phyloP scores from a whole-genome alignment of 2,888 invertebrate species.

The Lordiphosa fenestrarum region DNA sequence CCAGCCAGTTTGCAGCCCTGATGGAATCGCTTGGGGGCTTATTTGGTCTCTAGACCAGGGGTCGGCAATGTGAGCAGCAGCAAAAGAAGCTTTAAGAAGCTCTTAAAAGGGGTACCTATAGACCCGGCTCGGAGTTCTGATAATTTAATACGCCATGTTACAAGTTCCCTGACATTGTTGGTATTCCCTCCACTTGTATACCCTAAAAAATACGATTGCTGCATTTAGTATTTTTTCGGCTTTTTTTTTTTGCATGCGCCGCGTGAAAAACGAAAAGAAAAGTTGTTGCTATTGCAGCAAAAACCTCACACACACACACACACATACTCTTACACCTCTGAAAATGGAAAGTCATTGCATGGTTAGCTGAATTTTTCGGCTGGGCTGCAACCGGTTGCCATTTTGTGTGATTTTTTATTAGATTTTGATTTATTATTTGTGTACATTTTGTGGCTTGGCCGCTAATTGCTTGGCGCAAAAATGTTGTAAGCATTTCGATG shows the following conservation, averaged over 20 bases:
- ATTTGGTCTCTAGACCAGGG: too few relatives aligned
- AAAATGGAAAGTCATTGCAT: conserved; percentile 74
- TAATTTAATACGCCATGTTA: neutral
- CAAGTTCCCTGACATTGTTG: neutral
- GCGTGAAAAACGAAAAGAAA: conserved; percentile 68
- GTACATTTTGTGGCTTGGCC: conserved; percentile 32
- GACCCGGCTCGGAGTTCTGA: too few relatives aligned
- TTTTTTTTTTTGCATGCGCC: conserved; percentile 33
- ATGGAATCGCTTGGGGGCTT: too few relatives aligned
- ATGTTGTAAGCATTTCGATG: conserved; percentile 19
- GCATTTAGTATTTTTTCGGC: conserved; percentile 16
- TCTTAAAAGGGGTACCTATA: too few relatives aligned
- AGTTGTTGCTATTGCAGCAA: conserved; percentile 54
- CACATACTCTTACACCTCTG: conserved; percentile 56
- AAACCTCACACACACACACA: conserved; percentile 9
- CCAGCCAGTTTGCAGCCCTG: too few relatives aligned
- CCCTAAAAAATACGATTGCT: conserved; percentile 30
- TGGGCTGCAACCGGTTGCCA: conserved; percentile 34
- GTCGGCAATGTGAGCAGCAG: too few relatives aligned
- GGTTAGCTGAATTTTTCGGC: conserved; percentile 36
- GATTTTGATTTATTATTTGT: conserved; percentile 65
- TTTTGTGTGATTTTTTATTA: conserved; percentile 60
- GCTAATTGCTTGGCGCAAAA: conserved; percentile 51
- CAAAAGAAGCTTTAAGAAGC: too few relatives aligned
- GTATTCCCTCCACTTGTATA: conserved; percentile 2